phyloP scores from a whole-genome alignment of 2,797 vertebrate species.

The Enteromius viviparus region DNA sequence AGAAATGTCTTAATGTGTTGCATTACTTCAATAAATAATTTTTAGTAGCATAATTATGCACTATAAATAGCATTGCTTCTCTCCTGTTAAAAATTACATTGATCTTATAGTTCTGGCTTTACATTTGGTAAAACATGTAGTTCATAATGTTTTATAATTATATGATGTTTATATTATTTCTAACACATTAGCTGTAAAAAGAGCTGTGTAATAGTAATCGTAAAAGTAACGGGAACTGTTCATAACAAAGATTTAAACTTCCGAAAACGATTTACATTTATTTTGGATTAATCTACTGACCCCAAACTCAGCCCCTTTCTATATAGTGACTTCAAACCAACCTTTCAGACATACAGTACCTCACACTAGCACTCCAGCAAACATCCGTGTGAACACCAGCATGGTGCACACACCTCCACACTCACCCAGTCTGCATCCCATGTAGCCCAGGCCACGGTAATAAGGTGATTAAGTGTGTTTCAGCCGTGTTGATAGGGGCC shows the following conservation, averaged over 20 bases:
- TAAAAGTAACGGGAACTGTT: neutral
- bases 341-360: constrained; percentile 4
- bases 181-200: neutral
- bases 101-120: neutral
- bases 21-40: neutral
- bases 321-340: constrained; percentile 22
- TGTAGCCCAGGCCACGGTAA: constrained; percentile 44
- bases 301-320: neutral
- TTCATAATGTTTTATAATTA: neutral
- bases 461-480: constrained; percentile 62
- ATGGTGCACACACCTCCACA: constrained; percentile 36
- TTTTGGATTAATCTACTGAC: constrained; percentile 10
- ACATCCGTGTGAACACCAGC: constrained; percentile 54
- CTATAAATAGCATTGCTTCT: neutral
- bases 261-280: neutral
- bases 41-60: neutral
- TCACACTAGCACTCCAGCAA: neutral
- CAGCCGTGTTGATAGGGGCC: constrained; percentile 64
- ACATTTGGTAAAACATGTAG: neutral
- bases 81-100: neutral
- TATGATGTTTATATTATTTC: neutral
- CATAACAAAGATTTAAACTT: neutral
- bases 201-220: neutral
- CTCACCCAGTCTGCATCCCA: constrained; percentile 43
- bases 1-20: neutral